Conservation (phyloP, 2,797 vertebrate species). For the Lacerta agilis region DNA sequence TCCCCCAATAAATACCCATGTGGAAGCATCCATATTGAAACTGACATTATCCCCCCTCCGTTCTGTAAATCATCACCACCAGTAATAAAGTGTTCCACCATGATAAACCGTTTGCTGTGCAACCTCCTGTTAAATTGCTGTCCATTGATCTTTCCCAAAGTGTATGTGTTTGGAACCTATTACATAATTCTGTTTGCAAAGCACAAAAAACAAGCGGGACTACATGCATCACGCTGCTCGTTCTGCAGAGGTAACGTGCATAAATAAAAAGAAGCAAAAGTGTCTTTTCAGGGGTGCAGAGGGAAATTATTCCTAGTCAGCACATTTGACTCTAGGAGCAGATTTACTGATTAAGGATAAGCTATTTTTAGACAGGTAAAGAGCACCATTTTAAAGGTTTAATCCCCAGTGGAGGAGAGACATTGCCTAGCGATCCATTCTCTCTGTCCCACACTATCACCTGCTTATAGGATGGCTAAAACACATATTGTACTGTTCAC, state of each 20-base stretch:
- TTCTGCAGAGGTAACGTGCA: constrained; percentile 43
- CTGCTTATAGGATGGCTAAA: background rate
- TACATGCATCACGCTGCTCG: background rate
- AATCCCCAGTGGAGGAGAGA: background rate
- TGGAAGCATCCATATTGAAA: too few relatives aligned
- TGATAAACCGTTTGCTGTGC: constrained; percentile 26
- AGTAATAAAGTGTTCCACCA: constrained; percentile 24
- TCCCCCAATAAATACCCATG: too few relatives aligned
- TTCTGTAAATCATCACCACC: constrained; percentile 28
- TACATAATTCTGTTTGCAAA: background rate
- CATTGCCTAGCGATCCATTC: constrained; percentile 15
- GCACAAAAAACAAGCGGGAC: constrained; percentile 14
- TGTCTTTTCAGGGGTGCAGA: too few relatives aligned
- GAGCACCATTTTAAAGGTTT: constrained; percentile 5
- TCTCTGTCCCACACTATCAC: background rate
- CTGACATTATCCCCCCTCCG: background rate
- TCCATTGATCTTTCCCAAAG: constrained; percentile 41
- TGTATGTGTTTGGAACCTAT: background rate
- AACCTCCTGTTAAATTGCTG: background rate
- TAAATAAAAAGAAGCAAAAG: background rate
- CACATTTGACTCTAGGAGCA: constrained; percentile 26
- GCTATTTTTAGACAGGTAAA: background rate
- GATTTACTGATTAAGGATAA: constrained; percentile 27
- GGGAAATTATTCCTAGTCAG: constrained; percentile 21
- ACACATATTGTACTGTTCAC: background rate